Evolutionary conservation across 1,140 invertebrate species (phyloP).

Genomic region (Ips nitidus): DNA sequence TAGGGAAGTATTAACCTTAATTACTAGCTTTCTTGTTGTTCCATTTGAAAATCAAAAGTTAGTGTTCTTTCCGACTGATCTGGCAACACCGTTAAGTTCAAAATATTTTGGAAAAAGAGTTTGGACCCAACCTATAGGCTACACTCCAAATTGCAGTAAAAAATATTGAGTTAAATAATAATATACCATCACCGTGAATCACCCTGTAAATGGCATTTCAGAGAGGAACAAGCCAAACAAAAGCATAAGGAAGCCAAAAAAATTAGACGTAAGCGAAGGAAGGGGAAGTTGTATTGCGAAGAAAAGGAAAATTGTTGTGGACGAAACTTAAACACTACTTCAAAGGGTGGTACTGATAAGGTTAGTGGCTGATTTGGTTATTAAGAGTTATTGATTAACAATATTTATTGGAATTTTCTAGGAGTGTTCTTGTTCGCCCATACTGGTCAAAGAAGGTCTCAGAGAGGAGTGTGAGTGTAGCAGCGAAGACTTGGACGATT

Average conservation of each 20-base stretch:
- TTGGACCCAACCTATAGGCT: too few species aligned
- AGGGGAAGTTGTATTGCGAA: constrained; percentile 50
- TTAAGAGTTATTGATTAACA: background rate
- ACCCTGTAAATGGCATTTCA: background rate
- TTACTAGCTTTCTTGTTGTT: too few species aligned
- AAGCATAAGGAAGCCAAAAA: constrained; percentile 84
- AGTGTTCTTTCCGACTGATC: too few species aligned
- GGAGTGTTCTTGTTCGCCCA: constrained; percentile 40
- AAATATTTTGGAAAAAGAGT: too few species aligned
- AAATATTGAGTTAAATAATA: too few species aligned
- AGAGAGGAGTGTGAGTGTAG: constrained; percentile 26
- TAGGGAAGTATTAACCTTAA: too few species aligned
- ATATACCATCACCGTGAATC: too few species aligned
- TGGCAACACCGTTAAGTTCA: too few species aligned
- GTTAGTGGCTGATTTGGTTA: background rate
- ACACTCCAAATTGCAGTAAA: too few species aligned
- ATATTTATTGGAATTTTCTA: constrained; percentile 13
- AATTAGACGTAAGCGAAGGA: constrained; percentile 82
- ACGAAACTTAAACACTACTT: constrained; percentile 19
- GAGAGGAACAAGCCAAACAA: constrained; percentile 80
- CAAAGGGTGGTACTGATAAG: background rate
- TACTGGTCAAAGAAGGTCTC: constrained; percentile 8
- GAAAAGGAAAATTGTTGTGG: constrained; percentile 45
- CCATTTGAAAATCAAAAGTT: too few species aligned
- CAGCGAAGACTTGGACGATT: constrained; percentile 35